These are phyloP conservation scores for Poeciliopsis occidentalis DNA, from an alignment of 2,113 vertebrate species.

Conservation along the genomic window DNA sequence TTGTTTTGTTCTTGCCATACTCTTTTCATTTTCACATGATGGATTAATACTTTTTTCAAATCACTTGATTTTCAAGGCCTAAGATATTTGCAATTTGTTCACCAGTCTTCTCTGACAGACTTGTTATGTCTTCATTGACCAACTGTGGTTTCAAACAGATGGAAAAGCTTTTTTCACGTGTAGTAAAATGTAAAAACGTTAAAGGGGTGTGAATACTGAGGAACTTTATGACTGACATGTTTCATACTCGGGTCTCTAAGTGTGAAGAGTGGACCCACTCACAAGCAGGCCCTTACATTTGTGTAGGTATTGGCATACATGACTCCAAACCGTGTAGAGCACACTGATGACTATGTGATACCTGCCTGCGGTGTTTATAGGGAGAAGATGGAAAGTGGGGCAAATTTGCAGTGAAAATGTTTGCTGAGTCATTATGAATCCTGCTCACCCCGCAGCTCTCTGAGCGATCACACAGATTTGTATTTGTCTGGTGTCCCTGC, in stretches of 20 bases:
- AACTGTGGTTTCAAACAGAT: too few relatives aligned
- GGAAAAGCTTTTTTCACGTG: too few relatives aligned
- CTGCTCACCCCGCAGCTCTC: constrained; percentile 52
- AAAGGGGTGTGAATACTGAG: constrained; percentile 17
- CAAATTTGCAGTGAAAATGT: constrained; percentile 71
- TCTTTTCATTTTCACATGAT: too few relatives aligned
- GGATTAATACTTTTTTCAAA: constrained; percentile 9
- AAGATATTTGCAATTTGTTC: too few relatives aligned
- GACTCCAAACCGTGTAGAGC: constrained; percentile 67
- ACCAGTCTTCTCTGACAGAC: too few relatives aligned
- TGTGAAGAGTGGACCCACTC: constrained; percentile 67
- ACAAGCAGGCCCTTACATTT: constrained; percentile 69
- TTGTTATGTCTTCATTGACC: too few relatives aligned
- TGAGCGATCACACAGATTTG: constrained; percentile 51
- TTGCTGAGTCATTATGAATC: constrained; percentile 71
- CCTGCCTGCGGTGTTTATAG: constrained; percentile 67
- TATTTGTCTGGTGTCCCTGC: constrained; percentile 63
- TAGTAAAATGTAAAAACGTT: too few relatives aligned
- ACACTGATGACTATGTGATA: constrained; percentile 69
- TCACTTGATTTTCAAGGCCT: too few relatives aligned
- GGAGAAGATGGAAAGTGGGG: constrained; percentile 64
- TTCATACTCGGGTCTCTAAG: constrained; percentile 71
- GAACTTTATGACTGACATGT: constrained; percentile 54
- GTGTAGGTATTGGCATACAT: constrained; percentile 68
- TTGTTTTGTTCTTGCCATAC: too few relatives aligned